Evolutionary conservation across 2,797 vertebrate genomes (phyloP), one percentile per base, ranked within the genome.

Genomic region (Pterois miles): DNA sequence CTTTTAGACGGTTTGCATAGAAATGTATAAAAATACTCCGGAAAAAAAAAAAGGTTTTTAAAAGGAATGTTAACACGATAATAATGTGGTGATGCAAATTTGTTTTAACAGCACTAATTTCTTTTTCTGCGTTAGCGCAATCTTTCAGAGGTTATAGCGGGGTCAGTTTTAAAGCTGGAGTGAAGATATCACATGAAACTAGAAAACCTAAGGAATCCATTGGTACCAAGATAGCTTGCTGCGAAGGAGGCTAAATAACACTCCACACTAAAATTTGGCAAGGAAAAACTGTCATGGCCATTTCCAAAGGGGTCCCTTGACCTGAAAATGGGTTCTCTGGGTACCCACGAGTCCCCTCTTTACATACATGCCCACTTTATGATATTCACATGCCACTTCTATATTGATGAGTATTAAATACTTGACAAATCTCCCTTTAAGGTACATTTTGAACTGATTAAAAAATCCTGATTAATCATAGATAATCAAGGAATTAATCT

Each of bases 1-100:
- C 78, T 60, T 82, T 80, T 74, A 65, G 60, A 80, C n/a, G 62
- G 50, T 78, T 81, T 78, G 8, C 74, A 27, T 36, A 52, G 25
- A 59, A 70, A 43, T 40, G 22, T 66, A 34, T 43, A 23, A 38
- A 59, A 46, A 13, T 9, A 43, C 14, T 23, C 13, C 5, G 22
- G 13, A 13, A 53, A 22, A 59, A 33, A 23, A n/a, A 14, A 10
- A 16, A 11, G 57, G 27, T 48, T 8, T 48, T 8, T n/a, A 48
- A 48, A 20, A 48, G 20, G 43, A 48, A 48, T 9, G 18, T 48
- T 48, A 48, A 48, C 8, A 8, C 18, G 18, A 48, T 48, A 48
- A 48, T 48, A 48, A 48, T 4, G 43, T 4, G 16, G 43, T 20
- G 9, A 20, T 4, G 18, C 18, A 0, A 20, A 2, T 9, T 9